These are phyloP conservation scores for Boloria selene DNA, from an alignment of 2,888 invertebrate species.

Conservation along the genomic window DNA sequence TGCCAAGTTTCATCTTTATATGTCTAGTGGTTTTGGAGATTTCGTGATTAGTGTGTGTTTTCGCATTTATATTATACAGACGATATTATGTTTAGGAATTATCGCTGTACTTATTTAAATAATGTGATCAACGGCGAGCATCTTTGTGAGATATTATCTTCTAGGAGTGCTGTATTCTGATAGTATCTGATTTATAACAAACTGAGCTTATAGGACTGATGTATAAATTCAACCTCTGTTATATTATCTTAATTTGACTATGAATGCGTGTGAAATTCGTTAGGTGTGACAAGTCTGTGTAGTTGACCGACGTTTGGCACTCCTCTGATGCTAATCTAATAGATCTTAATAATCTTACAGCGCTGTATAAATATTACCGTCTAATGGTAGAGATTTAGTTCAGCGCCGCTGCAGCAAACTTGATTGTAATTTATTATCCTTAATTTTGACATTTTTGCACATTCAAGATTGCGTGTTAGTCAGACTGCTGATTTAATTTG, in stretches of 20 bases:
- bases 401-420: conserved; percentile 27
- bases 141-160: neutral
- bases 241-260: conserved; percentile 19
- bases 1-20: too few relatives aligned
- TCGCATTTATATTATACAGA: too few relatives aligned
- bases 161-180: neutral
- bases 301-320: conserved; percentile 39
- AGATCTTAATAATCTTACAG: conserved; percentile 30
- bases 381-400: conserved; percentile 23
- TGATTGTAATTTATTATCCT: conserved; percentile 36
- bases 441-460: conserved; percentile 34
- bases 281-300: conserved; percentile 37
- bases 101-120: neutral
- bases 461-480: conserved; percentile 25
- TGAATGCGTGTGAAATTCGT: conserved; percentile 16
- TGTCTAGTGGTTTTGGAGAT: too few relatives aligned
- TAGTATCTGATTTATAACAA: neutral
- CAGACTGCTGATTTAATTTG: conserved; percentile 16
- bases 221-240: conserved; percentile 13
- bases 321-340: conserved; percentile 36
- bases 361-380: conserved; percentile 30
- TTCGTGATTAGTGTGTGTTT: too few relatives aligned
- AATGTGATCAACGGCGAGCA: neutral
- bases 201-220: neutral
- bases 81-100: too few relatives aligned